phyloP scores from a whole-genome alignment of 35 echinoderm and acorn worm species.

The Ptychodera flava region DNA sequence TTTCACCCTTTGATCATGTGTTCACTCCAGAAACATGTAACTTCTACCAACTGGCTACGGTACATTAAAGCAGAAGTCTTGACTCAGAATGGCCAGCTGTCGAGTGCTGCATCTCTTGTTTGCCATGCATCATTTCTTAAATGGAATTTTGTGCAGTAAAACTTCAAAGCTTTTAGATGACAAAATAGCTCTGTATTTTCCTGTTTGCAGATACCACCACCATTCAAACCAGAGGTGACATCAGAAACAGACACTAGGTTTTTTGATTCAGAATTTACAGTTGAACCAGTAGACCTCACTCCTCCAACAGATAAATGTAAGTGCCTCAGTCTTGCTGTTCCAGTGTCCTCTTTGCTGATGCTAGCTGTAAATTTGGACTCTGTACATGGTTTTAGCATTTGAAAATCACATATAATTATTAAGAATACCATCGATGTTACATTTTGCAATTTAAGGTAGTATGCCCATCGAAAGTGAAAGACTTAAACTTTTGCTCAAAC shows the following conservation, averaged over 20 bases:
- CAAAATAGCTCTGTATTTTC: background rate
- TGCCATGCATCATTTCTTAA: background rate
- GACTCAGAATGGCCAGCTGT: background rate
- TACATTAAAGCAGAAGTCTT: too few relatives aligned
- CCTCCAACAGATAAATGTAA: conserved; percentile 64
- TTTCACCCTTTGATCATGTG: too few relatives aligned
- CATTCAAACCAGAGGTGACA: conserved; percentile 76
- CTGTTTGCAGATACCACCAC: conserved; percentile 52
- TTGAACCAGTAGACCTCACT: conserved; percentile 70
- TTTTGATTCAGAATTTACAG: conserved; percentile 84
- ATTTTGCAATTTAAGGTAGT: too few relatives aligned
- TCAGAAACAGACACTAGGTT: conserved; percentile 72
- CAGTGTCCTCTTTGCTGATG: background rate
- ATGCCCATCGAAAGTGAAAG: too few relatives aligned
- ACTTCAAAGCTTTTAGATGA: background rate
- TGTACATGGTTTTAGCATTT: background rate
- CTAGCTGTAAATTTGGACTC: background rate
- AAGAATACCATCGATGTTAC: background rate
- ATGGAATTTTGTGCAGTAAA: background rate
- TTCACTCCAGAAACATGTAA: too few relatives aligned
- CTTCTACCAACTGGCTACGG: too few relatives aligned
- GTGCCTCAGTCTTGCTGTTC: background rate
- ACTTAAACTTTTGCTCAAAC: too few relatives aligned
- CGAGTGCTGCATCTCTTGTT: background rate
- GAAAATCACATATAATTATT: background rate